These are phyloP conservation scores for Heliconius charithonia DNA, from an alignment of 2,888 invertebrate species.

Conservation along the genomic window DNA sequence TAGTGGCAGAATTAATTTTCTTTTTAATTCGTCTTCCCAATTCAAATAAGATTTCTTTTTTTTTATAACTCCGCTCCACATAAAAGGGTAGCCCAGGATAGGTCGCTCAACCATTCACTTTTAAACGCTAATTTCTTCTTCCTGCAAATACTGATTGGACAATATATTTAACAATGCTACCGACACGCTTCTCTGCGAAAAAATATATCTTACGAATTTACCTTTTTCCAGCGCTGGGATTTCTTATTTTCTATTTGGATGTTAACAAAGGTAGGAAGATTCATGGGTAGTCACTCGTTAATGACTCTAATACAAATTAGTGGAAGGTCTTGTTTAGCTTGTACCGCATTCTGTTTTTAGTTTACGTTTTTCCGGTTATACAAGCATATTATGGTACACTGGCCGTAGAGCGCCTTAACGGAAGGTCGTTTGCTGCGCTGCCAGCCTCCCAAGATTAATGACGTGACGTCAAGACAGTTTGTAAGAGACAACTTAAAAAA, in stretches of 20 bases:
- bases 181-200: slow-evolving; percentile 75
- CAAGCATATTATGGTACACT: slow-evolving; percentile 77
- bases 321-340: slow-evolving; percentile 76
- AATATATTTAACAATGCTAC: slow-evolving; percentile 82
- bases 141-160: slow-evolving; percentile 80
- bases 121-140: slow-evolving; percentile 78
- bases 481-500: slow-evolving; percentile 75
- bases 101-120: slow-evolving; percentile 68
- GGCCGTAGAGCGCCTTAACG: slow-evolving; percentile 79
- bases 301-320: slow-evolving; percentile 76
- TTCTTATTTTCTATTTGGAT: slow-evolving; percentile 76
- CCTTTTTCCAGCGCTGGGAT: slow-evolving; percentile 71
- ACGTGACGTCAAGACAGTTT: slow-evolving; percentile 78
- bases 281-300: slow-evolving; percentile 63
- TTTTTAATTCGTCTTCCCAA: slow-evolving; percentile 81
- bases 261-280: slow-evolving; percentile 64
- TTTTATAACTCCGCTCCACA: slow-evolving; percentile 74
- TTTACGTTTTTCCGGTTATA: slow-evolving; percentile 64
- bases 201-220: slow-evolving; percentile 76
- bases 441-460: slow-evolving; percentile 81
- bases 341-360: slow-evolving; percentile 66
- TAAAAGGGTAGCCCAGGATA: slow-evolving; percentile 78
- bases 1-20: slow-evolving; percentile 80
- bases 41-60: slow-evolving; percentile 80
- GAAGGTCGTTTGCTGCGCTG: slow-evolving; percentile 82